Evolutionary conservation across 2,888 invertebrate genomes (phyloP).

Genomic region (Lasioglossum zephyrum): DNA sequence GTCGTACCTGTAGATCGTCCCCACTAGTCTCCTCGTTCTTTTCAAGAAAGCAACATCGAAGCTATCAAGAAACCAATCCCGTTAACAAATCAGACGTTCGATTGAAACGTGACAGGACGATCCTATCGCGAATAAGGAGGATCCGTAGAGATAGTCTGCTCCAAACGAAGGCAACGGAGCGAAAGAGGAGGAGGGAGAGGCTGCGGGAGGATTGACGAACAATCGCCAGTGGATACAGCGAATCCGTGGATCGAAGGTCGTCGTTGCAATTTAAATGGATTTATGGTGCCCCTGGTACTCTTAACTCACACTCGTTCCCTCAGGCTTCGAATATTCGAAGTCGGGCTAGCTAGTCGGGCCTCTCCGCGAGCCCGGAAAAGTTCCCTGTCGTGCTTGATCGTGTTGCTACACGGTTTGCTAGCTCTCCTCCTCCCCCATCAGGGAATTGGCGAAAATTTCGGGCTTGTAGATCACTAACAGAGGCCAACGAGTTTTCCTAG

Average conservation of each 20-base stretch:
- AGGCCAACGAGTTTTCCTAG: conserved; percentile 34
- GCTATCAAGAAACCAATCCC: not conserved
- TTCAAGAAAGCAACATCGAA: not conserved
- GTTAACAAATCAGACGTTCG: not conserved
- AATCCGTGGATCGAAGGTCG: conserved; percentile 73
- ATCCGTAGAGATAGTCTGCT: not conserved
- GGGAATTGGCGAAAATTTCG: conserved; percentile 53
- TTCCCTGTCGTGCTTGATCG: conserved; percentile 67
- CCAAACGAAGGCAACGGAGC: conserved; percentile 9
- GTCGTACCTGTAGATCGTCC: not conserved
- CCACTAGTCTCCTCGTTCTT: not conserved
- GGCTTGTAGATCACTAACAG: conserved; percentile 58
- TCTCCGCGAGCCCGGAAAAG: conserved; percentile 37
- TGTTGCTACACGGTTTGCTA: conserved; percentile 64
- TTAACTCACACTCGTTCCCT: conserved; percentile 71
- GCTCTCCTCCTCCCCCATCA: conserved; percentile 30
- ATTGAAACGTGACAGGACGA: conserved; percentile 10
- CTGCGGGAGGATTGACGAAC: conserved; percentile 41
- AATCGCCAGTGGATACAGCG: conserved; percentile 59
- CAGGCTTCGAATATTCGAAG: conserved; percentile 69
- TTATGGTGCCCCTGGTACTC: conserved; percentile 74
- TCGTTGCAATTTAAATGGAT: conserved; percentile 77
- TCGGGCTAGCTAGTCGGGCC: conserved; percentile 13
- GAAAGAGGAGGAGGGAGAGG: conserved; percentile 9
- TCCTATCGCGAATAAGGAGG: not conserved